These are phyloP conservation scores for Hydropsyche betteni DNA, from an alignment of 2,888 invertebrate genomes.

Conservation along the genomic window DNA sequence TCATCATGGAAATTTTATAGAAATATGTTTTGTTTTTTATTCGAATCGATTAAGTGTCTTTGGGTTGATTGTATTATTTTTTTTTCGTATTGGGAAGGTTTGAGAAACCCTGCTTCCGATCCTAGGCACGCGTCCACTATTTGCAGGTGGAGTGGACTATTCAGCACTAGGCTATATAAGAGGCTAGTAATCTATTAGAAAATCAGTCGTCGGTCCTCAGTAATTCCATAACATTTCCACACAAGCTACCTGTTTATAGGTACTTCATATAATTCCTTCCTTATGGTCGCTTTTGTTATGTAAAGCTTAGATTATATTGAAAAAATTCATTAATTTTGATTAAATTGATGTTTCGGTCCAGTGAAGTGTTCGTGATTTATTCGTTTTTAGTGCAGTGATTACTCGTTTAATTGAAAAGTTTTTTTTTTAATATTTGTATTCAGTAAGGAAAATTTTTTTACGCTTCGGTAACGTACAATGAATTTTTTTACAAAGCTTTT, in stretches of 20 bases:
- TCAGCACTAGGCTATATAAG: slow-evolving; percentile 39
- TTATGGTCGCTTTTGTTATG: background rate
- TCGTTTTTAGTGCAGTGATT: too few species aligned
- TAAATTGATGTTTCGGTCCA: too few species aligned
- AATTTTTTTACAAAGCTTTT: too few species aligned
- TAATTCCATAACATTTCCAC: slow-evolving; percentile 14
- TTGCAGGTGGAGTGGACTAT: background rate
- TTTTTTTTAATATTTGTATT: too few species aligned
- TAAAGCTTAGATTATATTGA: too few species aligned
- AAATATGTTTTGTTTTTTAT: too few species aligned
- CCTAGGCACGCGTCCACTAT: background rate
- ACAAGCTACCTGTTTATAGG: slow-evolving; percentile 7
- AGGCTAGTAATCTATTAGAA: slow-evolving; percentile 30
- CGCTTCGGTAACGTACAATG: too few species aligned
- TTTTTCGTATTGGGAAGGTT: background rate
- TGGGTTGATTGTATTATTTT: background rate
- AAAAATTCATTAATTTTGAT: too few species aligned
- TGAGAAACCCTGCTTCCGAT: background rate
- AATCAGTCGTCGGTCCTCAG: slow-evolving; percentile 37
- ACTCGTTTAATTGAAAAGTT: too few species aligned
- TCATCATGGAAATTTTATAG: too few species aligned
- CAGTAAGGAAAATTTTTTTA: too few species aligned
- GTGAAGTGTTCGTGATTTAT: too few species aligned
- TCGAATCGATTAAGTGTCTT: background rate
- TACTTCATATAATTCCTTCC: slow-evolving; percentile 5